Evolutionary conservation across 2,797 vertebrate species (phyloP), one percentile per base, ranked within the genome.

Genomic region (Dromococcyx pavoninus): DNA sequence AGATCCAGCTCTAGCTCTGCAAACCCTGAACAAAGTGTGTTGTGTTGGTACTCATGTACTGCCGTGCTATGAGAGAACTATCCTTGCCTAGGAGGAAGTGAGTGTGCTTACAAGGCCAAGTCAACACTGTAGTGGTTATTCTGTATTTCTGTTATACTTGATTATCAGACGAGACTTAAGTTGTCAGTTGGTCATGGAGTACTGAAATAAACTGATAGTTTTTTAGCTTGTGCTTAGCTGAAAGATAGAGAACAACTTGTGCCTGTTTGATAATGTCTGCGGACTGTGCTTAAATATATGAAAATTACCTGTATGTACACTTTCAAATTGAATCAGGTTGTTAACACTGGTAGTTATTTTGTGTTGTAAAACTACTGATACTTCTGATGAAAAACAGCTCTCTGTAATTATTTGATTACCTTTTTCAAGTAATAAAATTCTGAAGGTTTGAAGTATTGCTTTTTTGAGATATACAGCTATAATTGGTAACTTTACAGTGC

Each of bases 341-440:
- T 27, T 25, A 69, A 44, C 25, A 61, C 25, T 9, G 54, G 44
- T 64, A 65, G 19, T 41, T 92, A 48, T 48, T 76, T 89, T 73
- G 32, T 75, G 13, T 71, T 56, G 9, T 44, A 77, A 83, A 79
- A 23, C 41, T 43, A 15, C 37, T 74, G 33, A 27, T 69, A 89
- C 89, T 86, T 41, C 19, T 83, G 13, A 54, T 91, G 75, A 82
- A 87, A 82, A 67, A 1, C 30, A 61, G 9, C 9, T 73, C 67
- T 19, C 37, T 80, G 85, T 88, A 93, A 54, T 80, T 89, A 74
- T 19, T 48, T 9, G 39, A 35, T 86, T 80, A 72, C 19, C 13
- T 92, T 74, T 83, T 67, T 81, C 9, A 35, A 62, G 24, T 61
- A 62, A 80, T 19, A 71, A 94, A 48, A 48, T 32, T 80, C 33